A percentile compares a stretch with the other conserved stretches of the same genome.
phyloP scores from a whole-genome alignment of 1,140 invertebrate species.

The Carposina sasakii region DNA sequence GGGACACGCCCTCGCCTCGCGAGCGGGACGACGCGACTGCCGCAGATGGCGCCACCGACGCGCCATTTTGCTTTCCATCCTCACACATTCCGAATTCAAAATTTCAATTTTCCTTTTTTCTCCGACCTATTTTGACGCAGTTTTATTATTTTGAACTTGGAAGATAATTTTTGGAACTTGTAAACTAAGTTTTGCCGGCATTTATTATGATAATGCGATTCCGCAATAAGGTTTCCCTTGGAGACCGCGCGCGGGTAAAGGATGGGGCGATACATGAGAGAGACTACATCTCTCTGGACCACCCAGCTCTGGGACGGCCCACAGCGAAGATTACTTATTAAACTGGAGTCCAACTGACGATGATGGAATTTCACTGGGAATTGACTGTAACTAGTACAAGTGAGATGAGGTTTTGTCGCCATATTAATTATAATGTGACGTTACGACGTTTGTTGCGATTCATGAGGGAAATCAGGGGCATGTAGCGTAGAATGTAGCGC shows the following conservation, averaged over 20 bases:
- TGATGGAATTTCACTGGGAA: constrained; percentile 71
- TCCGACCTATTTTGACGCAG: no score
- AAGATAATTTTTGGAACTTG: no score
- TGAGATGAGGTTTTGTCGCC: constrained; percentile 59
- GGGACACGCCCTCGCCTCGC: constrained; percentile 67
- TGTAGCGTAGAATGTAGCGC: no score
- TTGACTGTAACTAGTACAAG: constrained; percentile 63
- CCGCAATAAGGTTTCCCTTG: constrained; percentile 50
- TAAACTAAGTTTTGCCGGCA: constrained; percentile 19
- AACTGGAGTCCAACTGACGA: constrained; percentile 67
- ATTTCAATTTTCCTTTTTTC: not conserved
- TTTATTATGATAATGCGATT: constrained; percentile 39
- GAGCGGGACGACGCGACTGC: constrained; percentile 54
- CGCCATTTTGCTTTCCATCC: not conserved
- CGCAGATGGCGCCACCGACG: constrained; percentile 59
- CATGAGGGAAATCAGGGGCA: no score
- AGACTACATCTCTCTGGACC: constrained; percentile 57
- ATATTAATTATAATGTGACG: no score
- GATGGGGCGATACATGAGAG: constrained; percentile 53
- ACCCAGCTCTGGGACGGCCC: constrained; percentile 54
- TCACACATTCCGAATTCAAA: constrained; percentile 26
- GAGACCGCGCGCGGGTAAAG: constrained; percentile 58
- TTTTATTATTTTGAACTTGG: no score
- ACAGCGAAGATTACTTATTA: constrained; percentile 65
- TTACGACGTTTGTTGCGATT: no score